phyloP scores from a whole-genome alignment of 2,888 invertebrate species.

The Tholera decimalis region DNA sequence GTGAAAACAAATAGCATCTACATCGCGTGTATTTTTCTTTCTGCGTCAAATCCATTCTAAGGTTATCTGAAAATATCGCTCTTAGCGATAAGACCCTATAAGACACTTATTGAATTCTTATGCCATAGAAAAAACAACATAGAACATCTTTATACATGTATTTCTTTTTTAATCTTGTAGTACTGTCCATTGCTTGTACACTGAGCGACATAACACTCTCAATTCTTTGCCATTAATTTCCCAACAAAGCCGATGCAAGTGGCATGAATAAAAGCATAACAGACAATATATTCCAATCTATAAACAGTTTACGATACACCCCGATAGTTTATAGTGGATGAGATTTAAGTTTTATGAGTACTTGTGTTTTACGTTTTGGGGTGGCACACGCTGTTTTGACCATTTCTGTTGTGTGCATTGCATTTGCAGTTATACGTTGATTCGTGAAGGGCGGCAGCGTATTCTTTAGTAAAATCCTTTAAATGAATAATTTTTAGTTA shows the following conservation, averaged over 20 bases:
- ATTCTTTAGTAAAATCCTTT: background rate
- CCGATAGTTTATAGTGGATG: constrained; percentile 75
- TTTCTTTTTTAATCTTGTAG: too few species aligned
- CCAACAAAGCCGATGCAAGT: constrained; percentile 54
- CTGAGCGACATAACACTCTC: background rate
- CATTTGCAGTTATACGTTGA: background rate
- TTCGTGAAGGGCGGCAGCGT: background rate
- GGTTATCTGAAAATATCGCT: too few species aligned
- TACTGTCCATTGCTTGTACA: too few species aligned
- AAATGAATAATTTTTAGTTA: background rate
- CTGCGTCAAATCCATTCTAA: too few species aligned
- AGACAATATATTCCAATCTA: constrained; percentile 76
- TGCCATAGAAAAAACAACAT: too few species aligned
- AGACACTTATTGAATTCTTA: too few species aligned
- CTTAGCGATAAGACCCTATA: too few species aligned
- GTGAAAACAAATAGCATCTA: too few species aligned
- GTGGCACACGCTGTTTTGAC: constrained; percentile 52
- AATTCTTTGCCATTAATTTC: constrained; percentile 43
- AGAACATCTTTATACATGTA: too few species aligned
- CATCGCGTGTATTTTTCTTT: too few species aligned
- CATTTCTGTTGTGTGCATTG: constrained; percentile 50
- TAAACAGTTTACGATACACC: constrained; percentile 80
- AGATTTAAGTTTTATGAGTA: constrained; percentile 71
- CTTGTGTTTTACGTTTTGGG: constrained; percentile 65
- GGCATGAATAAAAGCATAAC: constrained; percentile 70